Percentiles rank a stretch among this genome's conserved stretches.
Evolutionary conservation across 2,113 vertebrate species (phyloP).

Genomic region (Equus quagga): DNA sequence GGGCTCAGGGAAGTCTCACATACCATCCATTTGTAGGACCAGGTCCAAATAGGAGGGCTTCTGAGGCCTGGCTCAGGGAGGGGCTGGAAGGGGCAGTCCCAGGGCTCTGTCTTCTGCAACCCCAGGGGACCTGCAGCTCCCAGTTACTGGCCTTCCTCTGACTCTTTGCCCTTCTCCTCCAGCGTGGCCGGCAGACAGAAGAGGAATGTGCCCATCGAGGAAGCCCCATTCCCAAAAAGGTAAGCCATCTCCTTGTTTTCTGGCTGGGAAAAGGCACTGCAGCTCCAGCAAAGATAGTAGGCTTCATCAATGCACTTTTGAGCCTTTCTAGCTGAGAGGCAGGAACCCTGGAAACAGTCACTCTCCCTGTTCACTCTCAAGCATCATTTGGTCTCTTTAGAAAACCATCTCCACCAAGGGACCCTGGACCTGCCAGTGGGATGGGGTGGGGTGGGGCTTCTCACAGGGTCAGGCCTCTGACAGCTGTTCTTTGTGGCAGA

Average conservation of each 20-base stretch:
- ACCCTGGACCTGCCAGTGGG: background rate
- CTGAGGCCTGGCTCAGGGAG: background rate
- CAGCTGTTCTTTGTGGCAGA: conserved; percentile 85
- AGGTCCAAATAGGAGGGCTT: background rate
- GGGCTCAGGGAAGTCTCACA: background rate
- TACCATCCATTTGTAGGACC: background rate
- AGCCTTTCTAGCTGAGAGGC: background rate
- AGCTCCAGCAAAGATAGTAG: background rate
- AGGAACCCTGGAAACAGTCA: background rate
- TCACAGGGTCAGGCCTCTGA: conserved; percentile 41
- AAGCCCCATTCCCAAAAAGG: conserved; percentile 95
- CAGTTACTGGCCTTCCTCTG: background rate
- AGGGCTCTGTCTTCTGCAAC: background rate
- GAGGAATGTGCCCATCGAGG: conserved; percentile 92
- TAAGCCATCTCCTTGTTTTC: conserved; percentile 65
- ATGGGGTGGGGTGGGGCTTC: background rate
- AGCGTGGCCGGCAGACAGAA: conserved; percentile 92
- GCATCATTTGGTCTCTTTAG: background rate
- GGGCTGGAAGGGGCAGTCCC: background rate
- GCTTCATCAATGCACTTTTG: background rate
- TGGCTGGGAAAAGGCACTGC: background rate
- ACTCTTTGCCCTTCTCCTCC: conserved; percentile 28
- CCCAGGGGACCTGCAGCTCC: background rate
- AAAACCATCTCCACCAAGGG: background rate
- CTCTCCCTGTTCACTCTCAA: background rate